Evolutionary conservation across 2,888 invertebrate species (phyloP).

Genomic region (Tetragnatha montana): DNA sequence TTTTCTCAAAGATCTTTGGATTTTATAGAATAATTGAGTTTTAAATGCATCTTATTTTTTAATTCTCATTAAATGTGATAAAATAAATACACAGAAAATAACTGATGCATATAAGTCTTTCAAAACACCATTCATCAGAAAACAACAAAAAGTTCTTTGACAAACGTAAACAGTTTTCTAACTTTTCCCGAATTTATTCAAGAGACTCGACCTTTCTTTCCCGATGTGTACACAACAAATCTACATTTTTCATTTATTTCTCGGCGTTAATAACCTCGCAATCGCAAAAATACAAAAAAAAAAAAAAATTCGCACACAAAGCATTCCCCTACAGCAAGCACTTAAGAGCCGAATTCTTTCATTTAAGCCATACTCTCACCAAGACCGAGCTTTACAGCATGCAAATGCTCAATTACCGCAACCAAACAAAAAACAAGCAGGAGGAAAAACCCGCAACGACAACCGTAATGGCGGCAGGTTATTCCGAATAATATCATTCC

Average conservation of each 20-base stretch:
- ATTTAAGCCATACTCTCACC: background rate
- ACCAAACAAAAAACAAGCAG: background rate
- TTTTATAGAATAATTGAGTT: too few species aligned
- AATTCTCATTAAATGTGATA: too few species aligned
- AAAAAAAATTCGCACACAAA: background rate
- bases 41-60: too few species aligned
- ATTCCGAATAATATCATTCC: slow-evolving; percentile 24
- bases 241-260: background rate
- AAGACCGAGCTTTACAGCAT: background rate
- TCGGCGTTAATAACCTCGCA: background rate
- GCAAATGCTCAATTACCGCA: slow-evolving; percentile 24
- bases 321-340: background rate
- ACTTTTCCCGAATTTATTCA: too few species aligned
- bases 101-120: too few species aligned
- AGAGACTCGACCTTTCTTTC: too few species aligned
- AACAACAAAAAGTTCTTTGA: too few species aligned
- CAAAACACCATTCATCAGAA: too few species aligned
- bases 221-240: too few species aligned
- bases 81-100: too few species aligned
- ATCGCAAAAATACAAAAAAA: background rate
- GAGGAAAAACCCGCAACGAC: background rate
- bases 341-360: background rate
- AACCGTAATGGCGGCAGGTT: slow-evolving; percentile 2
- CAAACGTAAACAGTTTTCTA: too few species aligned
- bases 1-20: too few species aligned